These are phyloP conservation scores for Drosophila pseudoobscura DNA, from an alignment of 1,140 invertebrate genomes.

Conservation along the genomic window DNA sequence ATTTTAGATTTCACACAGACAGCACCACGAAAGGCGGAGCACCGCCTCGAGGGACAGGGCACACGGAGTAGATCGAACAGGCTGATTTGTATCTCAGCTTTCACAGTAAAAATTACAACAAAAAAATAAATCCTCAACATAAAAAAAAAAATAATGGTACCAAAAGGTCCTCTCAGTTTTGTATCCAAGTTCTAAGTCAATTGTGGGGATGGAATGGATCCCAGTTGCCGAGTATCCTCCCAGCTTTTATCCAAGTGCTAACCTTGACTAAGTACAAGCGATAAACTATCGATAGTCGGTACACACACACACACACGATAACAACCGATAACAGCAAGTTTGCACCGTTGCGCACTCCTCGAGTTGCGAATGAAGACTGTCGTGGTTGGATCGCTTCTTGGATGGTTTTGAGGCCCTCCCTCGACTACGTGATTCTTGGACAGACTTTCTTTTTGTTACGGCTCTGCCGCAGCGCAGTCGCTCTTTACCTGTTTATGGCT, in stretches of 20 bases:
- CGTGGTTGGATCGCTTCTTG: slow-evolving; percentile 70
- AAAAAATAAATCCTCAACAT: too few relatives aligned
- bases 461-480: slow-evolving; percentile 25
- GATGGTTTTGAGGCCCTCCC: slow-evolving; percentile 69
- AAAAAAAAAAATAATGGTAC: too few relatives aligned
- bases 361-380: slow-evolving; percentile 75
- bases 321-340: slow-evolving; percentile 50
- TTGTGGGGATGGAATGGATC: too few relatives aligned
- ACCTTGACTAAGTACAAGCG: slow-evolving; percentile 41
- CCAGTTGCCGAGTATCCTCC: slow-evolving; percentile 10
- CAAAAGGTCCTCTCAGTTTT: slow-evolving; percentile 4
- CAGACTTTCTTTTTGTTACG: slow-evolving; percentile 53
- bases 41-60: slow-evolving; percentile 3
- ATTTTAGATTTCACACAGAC: slow-evolving; percentile 25
- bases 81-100: slow-evolving; percentile 25
- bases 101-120: background rate
- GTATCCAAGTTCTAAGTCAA: too few relatives aligned
- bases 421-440: slow-evolving; percentile 59
- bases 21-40: slow-evolving; percentile 7
- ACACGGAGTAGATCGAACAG: slow-evolving; percentile 7
- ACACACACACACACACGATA: slow-evolving; percentile 30
- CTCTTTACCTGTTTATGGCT: slow-evolving; percentile 50
- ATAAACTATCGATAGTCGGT: slow-evolving; percentile 17
- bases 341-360: slow-evolving; percentile 67
- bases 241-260: slow-evolving; percentile 38